Evolutionary conservation across 64 coral and sea anemone species (phyloP).

Genomic region (Pocillopora verrucosa): DNA sequence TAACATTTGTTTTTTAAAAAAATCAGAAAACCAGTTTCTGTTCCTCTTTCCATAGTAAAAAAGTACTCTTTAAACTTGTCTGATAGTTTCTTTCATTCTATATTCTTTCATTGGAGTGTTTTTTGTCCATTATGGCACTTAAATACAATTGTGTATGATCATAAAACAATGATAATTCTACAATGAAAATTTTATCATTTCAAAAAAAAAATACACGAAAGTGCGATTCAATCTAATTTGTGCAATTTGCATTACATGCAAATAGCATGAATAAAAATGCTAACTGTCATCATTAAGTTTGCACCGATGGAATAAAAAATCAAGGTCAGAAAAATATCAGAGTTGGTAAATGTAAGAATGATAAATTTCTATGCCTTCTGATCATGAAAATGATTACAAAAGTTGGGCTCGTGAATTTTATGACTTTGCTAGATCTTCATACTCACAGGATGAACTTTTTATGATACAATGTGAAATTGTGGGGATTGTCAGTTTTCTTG

Average conservation of each 20-base stretch:
- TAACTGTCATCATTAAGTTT: not conserved
- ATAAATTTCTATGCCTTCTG: no score
- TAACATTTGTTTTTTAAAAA: conserved; percentile 25
- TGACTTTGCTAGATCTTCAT: no score
- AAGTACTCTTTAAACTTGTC: not conserved
- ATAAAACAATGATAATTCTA: not conserved
- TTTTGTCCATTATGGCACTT: not conserved
- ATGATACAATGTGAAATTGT: no score
- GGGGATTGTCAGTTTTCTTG: no score
- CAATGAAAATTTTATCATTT: not conserved
- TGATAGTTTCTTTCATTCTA: no score
- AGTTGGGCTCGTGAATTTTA: no score
- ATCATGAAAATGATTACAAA: no score
- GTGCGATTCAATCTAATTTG: not conserved
- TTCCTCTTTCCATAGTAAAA: conserved; percentile 17
- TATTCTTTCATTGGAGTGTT: not conserved
- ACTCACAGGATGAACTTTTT: no score
- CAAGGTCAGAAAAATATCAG: not conserved
- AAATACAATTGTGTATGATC: not conserved
- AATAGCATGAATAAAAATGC: not conserved
- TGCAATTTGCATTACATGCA: not conserved
- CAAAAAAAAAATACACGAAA: not conserved
- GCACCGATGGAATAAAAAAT: not conserved
- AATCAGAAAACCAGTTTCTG: conserved; percentile 52
- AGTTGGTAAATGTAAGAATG: not conserved